Evolutionary conservation across 2,113 vertebrate genomes (phyloP), one percentile per base, ranked within the genome.

Genomic region (Gymnorhina tibicen): DNA sequence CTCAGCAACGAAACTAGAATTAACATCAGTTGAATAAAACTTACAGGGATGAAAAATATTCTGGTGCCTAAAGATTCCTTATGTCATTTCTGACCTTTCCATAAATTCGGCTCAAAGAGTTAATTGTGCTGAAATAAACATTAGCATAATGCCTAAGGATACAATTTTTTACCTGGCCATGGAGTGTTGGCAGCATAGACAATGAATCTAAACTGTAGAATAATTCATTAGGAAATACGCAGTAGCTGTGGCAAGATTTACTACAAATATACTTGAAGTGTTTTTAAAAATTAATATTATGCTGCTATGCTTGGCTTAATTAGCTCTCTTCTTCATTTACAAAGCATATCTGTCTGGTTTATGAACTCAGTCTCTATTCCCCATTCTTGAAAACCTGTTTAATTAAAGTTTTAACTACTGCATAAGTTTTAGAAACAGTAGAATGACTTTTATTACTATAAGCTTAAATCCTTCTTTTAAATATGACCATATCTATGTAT

Each of bases 261-360:
- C 79, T 96, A 97, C 96, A 97, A 97, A 97, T 96, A 97, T 20
- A 76, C 82, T 97, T 89, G 85, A 95, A 97, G 92, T 95, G 58
- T 91, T 98, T 97, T 97, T 91, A 97, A 98, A 98, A 98, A 98
- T 98, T 98, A 98, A 98, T 98, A 97, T 92, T 97, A 97, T 97
- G 91, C 93, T 94, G 85, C 74, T 95, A 81, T 96, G 96, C 89
- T 98, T 97, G 95, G 70, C 85, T 98, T 98, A 98, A 98, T 98
- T 98, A 98, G 91, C 91, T 97, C 97, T 98, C 97, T 97, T 98
- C 95, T 98, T 98, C 97, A 97, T 97, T 97, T 98, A 94, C 95
- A 98, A 98, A 98, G 96, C 95, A 87, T 98, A 98, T 97, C 96
- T 98, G 96, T 96, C 97, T 98, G 79, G 79, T 97, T 98, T 98